Evolutionary conservation across 2,888 invertebrate species (phyloP), one percentile per base, ranked within the genome.

Genomic region (Chirona hameri): DNA sequence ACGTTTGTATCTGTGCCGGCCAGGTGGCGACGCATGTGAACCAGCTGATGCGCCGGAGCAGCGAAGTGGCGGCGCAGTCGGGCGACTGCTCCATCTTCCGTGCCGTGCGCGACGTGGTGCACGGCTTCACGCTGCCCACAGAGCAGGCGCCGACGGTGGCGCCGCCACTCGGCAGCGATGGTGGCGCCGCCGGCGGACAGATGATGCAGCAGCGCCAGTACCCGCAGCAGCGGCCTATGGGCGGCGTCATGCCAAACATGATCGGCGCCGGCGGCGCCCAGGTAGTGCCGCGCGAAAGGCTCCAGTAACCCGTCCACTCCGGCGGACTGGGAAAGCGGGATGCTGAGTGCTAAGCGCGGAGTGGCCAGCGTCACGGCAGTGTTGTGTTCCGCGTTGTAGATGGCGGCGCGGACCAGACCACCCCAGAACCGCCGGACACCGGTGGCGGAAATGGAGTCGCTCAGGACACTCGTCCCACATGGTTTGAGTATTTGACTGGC

Each of bases 41-140:
- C 31, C 90, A 92, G 83, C 88, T 93, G 24, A 92, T 93, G 86
- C 89, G 92, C 85, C 84, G 81, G 72, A 60, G 80, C 39, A 91
- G 91, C 86, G 85, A 85, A 82, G 84, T 85, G 81, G 91, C 89
- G 10, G 90, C 86, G 52, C 86, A 89, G 85, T 57, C 76, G 83
- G 90, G 90, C 86, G 96, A 97, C 87, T 98, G 97, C 88, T 94
- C 96, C 29, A 91, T 98, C 82, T 96, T 95, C 89, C 96, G 96
- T 57, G 96, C 97, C 29, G 93, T 98, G 81, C 91, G 96, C 85
- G 97, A 98, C 89, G 90, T 98, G 83, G 89, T 98, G 82, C 91
- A 93, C 65, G 96, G 95, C 90, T 91, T 97, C 86, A 92, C 93
- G 72, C 89, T 96, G 84, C 95, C 95, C 81, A 92, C 93, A 55